Evolutionary conservation across 1,140 invertebrate genomes (phyloP).

Genomic region (Hyphantria cunea): DNA sequence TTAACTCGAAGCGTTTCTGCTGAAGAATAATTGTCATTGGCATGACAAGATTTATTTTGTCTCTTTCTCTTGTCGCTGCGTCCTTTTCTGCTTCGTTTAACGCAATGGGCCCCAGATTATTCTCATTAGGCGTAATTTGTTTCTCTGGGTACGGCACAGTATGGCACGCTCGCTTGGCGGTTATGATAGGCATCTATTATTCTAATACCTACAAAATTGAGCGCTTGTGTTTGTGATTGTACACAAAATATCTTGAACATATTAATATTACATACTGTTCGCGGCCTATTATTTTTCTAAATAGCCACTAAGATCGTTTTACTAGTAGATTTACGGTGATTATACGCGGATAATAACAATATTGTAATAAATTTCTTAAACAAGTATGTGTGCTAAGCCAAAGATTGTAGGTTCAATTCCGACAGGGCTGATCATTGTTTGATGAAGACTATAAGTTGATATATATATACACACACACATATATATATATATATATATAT

Average conservation of each 20-base stretch:
- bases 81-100: conserved; percentile 40
- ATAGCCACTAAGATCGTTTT: no score
- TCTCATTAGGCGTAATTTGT: conserved; percentile 42
- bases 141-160: conserved; percentile 18
- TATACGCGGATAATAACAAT: no score
- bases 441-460: no score
- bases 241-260: not conserved
- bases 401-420: no score
- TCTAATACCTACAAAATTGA: conserved; percentile 14
- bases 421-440: no score
- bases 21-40: conserved; percentile 29
- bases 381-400: no score
- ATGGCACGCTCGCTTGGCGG: conserved; percentile 4
- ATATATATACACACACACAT: no score
- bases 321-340: no score
- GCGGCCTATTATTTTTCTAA: no score
- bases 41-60: conserved; percentile 33
- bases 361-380: no score
- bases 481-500: no score
- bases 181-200: conserved; percentile 19
- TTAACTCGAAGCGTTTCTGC: conserved; percentile 11
- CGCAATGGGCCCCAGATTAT: conserved; percentile 35
- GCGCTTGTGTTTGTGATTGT: not conserved
- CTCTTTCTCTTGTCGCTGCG: conserved; percentile 27
- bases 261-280: no score